Conservation (phyloP, 2,888 invertebrate genomes). For the Allolobophora icterica region DNA sequence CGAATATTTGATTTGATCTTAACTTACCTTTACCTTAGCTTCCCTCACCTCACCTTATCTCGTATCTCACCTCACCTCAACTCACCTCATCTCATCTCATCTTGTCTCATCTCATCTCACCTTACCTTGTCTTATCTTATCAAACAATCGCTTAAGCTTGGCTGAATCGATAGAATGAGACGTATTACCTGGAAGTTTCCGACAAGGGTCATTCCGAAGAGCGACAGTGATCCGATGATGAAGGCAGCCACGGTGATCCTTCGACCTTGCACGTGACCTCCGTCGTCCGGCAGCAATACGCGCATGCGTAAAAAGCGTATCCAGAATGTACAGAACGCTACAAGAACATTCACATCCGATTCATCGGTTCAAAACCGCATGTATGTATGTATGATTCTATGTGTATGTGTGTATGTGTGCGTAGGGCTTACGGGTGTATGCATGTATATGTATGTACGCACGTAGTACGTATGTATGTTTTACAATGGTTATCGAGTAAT, state of each 20-base stretch:
- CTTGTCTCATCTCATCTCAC: no score
- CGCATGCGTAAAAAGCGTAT: background rate
- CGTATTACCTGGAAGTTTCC: background rate
- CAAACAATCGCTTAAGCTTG: no score
- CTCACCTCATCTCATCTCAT: no score
- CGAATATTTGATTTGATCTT: no score
- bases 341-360: background rate
- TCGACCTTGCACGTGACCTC: background rate
- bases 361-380: background rate
- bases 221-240: background rate
- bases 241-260: background rate
- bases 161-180: no score
- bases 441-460: background rate
- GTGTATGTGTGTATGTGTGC: background rate
- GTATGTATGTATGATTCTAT: no score
- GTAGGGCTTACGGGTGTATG: background rate
- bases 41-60: no score
- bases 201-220: slow-evolving; percentile 27
- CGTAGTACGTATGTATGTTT: no score
- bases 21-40: no score
- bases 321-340: slow-evolving; percentile 18
- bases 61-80: no score
- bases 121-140: no score
- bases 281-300: background rate
- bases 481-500: no score